Base-by-base conservation (phyloP, 2,113 vertebrate species). In the Cromileptes altivelis region DNA sequence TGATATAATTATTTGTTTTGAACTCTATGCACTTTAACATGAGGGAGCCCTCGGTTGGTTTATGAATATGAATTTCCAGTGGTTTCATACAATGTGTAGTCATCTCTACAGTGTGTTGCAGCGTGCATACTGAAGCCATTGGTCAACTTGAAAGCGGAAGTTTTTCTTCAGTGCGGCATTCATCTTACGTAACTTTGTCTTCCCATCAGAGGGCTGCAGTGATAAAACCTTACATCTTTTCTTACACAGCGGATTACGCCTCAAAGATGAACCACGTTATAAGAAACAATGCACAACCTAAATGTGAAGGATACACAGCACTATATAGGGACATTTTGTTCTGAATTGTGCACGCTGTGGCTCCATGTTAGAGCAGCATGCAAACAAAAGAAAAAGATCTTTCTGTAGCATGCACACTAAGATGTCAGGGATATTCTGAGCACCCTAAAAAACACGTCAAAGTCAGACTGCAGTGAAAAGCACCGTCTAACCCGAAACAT, bases 121-220 rank as follows among this genome's bases (percentile, higher is more conserved):
- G 80, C 60, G n/a, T 53, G 81, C 61, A 56, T 2, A 23, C 61
- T 55, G 72, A 68, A 81, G 81, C 80, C 85, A 75, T 69, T 90
- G 90, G 87, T 92, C 91, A 85, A 90, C 82, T 82, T 89, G 87
- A 93, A 94, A 95, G 92, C 94, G 94, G 95, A 96, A 96, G 95
- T 95, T 94, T 92, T 80, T 91, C 67, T 84, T 86, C 86, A 86
- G 82, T 93, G 84, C 91, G 84, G 88, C 87, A 80, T 93, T 92
- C 55, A 61, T 89, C 90, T 96, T 95, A 95, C 91, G 93, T 95
- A 96, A 96, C 90, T 86, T 86, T 67, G 81, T 81, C 76, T 84
- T 88, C 72, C 87, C 89, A 88, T 71, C 74, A 74, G 80, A 78
- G 75, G 80, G 65, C 85, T 40, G 84, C 84, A 78, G 78, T n/a